Evolutionary conservation across 2,888 invertebrate species (phyloP).

Genomic region (Neoitamus cyanurus): DNA sequence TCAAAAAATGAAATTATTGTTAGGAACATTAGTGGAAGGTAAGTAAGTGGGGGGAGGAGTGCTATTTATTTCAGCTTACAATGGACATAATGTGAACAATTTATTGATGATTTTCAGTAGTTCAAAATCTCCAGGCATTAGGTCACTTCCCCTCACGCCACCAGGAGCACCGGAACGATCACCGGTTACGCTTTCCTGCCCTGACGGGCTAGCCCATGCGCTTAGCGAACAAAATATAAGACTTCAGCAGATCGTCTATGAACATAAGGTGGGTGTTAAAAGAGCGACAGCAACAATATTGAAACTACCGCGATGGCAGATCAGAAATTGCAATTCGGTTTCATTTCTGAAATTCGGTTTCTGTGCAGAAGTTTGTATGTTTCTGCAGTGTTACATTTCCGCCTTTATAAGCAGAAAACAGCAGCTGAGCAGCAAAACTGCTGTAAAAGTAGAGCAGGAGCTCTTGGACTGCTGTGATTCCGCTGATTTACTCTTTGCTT

Average conservation of each 20-base stretch:
- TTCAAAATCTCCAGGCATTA: conserved; percentile 58
- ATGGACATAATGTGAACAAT: neutral
- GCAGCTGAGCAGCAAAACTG: too few relatives aligned
- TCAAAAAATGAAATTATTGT: conserved; percentile 59
- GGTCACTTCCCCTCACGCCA: conserved; percentile 69
- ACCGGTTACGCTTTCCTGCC: conserved; percentile 63
- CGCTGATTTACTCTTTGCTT: too few relatives aligned
- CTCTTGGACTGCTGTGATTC: too few relatives aligned
- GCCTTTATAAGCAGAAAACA: too few relatives aligned
- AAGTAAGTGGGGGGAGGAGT: neutral
- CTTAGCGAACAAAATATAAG: conserved; percentile 69
- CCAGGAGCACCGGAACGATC: conserved; percentile 65
- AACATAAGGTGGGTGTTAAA: conserved; percentile 74
- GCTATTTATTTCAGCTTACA: too few relatives aligned
- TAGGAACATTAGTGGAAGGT: conserved; percentile 60
- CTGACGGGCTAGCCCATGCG: conserved; percentile 65
- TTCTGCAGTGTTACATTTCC: too few relatives aligned
- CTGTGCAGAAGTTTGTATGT: too few relatives aligned
- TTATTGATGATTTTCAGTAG: conserved; percentile 8
- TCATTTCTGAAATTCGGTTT: too few relatives aligned
- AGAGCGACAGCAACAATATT: too few relatives aligned
- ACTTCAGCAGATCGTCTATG: conserved; percentile 83
- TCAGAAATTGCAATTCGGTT: too few relatives aligned
- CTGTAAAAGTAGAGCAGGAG: too few relatives aligned
- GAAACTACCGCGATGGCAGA: too few relatives aligned